Conservation (phyloP, 2,113 vertebrate genomes). For the Platysternon megacephalum region DNA sequence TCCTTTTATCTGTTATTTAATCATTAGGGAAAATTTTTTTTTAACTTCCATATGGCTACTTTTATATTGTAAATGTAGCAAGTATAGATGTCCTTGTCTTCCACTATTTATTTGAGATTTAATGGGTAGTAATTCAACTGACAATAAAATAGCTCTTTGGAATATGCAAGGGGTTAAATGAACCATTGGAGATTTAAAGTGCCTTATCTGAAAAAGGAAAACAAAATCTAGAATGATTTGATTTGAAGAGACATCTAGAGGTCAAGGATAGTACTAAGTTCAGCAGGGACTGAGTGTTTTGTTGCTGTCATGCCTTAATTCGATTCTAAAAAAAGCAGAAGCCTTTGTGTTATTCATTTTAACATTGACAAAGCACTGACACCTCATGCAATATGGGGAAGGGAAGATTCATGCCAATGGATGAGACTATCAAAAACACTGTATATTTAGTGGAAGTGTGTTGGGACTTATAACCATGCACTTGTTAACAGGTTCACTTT, state of each 20-base stretch:
- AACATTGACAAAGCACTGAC: not conserved
- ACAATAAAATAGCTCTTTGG: conserved; percentile 1
- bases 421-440: not conserved
- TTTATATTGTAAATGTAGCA: not conserved
- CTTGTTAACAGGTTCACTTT: not conserved
- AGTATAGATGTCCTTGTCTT: conserved; percentile 40
- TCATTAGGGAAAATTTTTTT: conserved; percentile 23
- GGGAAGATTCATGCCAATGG: not conserved
- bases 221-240: not conserved
- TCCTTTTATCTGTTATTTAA: not conserved
- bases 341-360: not conserved
- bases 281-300: not conserved
- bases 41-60: not conserved
- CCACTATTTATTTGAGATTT: conserved; percentile 31
- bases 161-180: not conserved
- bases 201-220: conserved; percentile 26
- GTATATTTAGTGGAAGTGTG: not conserved
- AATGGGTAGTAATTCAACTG: conserved; percentile 17
- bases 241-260: conserved; percentile 17
- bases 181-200: not conserved
- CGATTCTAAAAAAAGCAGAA: not conserved
- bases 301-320: not conserved
- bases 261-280: not conserved
- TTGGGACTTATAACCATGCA: not conserved
- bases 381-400: not conserved